Evolutionary conservation across 2,888 invertebrate genomes (phyloP).

Genomic region (Hanleya hanleyi): DNA sequence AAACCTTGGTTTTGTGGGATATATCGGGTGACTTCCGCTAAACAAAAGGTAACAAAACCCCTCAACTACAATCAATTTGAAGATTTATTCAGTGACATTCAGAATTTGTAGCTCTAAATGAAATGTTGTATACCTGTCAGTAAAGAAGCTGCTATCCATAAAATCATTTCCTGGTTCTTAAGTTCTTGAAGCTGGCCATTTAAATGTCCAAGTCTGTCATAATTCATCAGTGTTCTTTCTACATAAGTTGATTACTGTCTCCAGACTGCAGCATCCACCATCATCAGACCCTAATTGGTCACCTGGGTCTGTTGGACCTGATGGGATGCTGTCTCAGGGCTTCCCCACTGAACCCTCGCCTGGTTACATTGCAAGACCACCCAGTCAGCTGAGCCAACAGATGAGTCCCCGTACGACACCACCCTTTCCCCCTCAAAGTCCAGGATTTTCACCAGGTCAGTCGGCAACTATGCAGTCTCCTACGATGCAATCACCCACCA

Average conservation of each 20-base stretch:
- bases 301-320: not conserved
- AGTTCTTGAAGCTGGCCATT: no score
- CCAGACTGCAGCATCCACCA: not conserved
- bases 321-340: not conserved
- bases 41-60: no score
- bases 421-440: conserved; percentile 9
- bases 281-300: not conserved
- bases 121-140: no score
- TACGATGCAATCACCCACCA: conserved; percentile 46
- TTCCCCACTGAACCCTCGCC: not conserved
- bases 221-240: no score
- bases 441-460: conserved; percentile 14
- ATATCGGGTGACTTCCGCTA: no score
- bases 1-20: no score
- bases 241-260: not conserved
- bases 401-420: conserved; percentile 47
- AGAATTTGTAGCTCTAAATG: no score
- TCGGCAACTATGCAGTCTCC: conserved; percentile 27
- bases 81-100: no score
- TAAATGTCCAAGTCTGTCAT: no score
- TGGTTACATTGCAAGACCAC: conserved; percentile 19
- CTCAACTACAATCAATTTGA: no score
- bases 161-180: no score
- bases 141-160: no score
- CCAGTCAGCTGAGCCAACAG: conserved; percentile 39